Conservation (phyloP, 53 echinoderm and acorn worm species). For the Holothuria leucospilota region DNA sequence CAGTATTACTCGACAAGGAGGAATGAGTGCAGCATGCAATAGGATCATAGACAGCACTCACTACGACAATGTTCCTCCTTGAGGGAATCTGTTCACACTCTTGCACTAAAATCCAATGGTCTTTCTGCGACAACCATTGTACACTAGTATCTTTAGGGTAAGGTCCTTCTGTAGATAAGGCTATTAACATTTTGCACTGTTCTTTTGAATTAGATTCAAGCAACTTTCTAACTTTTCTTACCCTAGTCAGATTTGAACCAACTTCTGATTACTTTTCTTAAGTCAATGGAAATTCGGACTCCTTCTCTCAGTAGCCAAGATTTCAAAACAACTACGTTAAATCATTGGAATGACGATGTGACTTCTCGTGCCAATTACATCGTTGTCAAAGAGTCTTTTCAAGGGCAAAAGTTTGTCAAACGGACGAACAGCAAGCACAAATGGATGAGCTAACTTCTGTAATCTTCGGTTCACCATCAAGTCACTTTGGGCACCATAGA, state of each 20-base stretch:
- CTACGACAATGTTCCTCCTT: background rate
- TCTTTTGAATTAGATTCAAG: background rate
- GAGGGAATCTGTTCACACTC: conserved; percentile 26
- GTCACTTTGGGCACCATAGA: conserved; percentile 76
- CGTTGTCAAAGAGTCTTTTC: too few relatives aligned
- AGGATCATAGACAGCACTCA: background rate
- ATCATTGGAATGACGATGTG: too few relatives aligned
- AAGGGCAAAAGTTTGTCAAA: too few relatives aligned
- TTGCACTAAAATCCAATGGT: conserved; percentile 51
- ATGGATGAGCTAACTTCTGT: too few relatives aligned
- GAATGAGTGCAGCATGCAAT: background rate
- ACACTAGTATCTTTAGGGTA: conserved; percentile 42
- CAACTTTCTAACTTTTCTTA: conserved; percentile 20
- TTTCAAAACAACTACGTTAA: too few relatives aligned
- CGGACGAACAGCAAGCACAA: too few relatives aligned
- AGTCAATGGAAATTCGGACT: background rate
- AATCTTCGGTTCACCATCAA: conserved; percentile 2
- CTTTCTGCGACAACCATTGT: too few relatives aligned
- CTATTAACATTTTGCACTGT: background rate
- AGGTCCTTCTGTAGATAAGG: conserved; percentile 12
- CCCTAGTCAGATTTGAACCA: background rate
- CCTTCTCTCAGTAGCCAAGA: background rate
- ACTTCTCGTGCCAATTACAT: too few relatives aligned
- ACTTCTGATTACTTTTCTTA: background rate
- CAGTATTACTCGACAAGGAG: too few relatives aligned